Evolutionary conservation across 2,113 vertebrate genomes (phyloP).

Genomic region (Daphoenositta chrysoptera): DNA sequence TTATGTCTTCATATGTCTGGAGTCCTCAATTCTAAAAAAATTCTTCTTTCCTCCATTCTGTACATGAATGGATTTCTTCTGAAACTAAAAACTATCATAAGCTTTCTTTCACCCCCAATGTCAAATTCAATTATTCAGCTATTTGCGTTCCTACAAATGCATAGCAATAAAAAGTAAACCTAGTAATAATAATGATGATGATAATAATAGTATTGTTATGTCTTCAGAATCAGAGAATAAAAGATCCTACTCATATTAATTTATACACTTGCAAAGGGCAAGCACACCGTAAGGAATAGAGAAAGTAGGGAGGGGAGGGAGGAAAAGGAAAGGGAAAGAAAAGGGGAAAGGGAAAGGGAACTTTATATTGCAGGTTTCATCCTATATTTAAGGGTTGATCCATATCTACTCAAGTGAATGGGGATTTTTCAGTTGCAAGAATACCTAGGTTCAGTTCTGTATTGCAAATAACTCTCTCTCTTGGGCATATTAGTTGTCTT

Average conservation of each 20-base stretch:
- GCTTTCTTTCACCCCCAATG: not conserved
- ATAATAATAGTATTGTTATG: not conserved
- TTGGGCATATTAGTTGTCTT: not conserved
- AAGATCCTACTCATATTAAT: not conserved
- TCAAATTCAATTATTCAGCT: not conserved
- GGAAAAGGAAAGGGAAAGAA: not conserved
- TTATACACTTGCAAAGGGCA: not conserved
- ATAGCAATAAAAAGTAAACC: not conserved
- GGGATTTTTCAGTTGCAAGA: not conserved
- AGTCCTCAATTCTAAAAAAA: not conserved
- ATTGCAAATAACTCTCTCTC: not conserved
- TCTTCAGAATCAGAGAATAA: not conserved
- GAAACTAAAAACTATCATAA: not conserved
- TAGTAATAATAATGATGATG: not conserved
- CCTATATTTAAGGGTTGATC: not conserved
- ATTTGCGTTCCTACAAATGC: not conserved
- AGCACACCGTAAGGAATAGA: not conserved
- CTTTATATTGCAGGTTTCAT: not conserved
- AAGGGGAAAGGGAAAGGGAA: not conserved
- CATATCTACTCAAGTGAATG: not conserved
- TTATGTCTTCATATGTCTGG: fast-evolving
- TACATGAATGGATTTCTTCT: not conserved
- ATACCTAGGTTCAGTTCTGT: not conserved
- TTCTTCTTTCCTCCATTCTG: not conserved
- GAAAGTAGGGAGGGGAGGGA: not conserved